phyloP scores from a whole-genome alignment of 2,797 vertebrate genomes.

The Crocidura indochinensis region DNA sequence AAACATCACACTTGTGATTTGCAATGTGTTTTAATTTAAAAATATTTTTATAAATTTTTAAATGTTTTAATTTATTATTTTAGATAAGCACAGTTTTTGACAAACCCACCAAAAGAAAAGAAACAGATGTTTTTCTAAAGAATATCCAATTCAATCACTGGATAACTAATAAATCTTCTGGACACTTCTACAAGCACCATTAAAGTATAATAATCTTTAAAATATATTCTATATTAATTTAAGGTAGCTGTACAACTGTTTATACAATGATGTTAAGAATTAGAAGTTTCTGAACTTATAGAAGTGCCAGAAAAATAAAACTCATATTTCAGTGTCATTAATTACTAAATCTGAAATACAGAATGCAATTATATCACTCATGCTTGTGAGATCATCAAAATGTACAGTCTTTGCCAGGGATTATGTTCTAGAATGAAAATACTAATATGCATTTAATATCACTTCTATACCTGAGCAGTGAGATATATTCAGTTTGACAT shows the following conservation, averaged over 20 bases:
- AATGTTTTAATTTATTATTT: conserved; percentile 1
- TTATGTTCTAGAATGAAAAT: background rate
- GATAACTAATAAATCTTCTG: background rate
- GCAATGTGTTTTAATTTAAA: conserved; percentile 10
- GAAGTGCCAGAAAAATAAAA: conserved; percentile 18
- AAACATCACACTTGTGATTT: conserved; percentile 6
- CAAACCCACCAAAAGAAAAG: conserved; percentile 9
- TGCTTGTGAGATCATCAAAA: conserved; percentile 16
- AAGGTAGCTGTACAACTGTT: background rate
- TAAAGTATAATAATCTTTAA: background rate
- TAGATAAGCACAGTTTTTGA: background rate
- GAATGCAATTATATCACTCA: conserved; percentile 23
- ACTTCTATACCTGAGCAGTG: conserved; percentile 25
- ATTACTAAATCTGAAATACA: conserved; percentile 16
- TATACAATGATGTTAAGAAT: background rate
- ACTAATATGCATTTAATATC: background rate
- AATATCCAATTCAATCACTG: conserved; percentile 20
- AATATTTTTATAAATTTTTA: background rate
- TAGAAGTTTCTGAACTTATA: conserved; percentile 26
- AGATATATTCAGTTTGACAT: background rate
- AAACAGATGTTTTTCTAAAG: background rate
- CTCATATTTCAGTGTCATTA: background rate
- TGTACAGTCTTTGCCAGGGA: background rate
- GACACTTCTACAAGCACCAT: background rate
- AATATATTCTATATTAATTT: background rate